Base-by-base conservation (phyloP, 1,140 invertebrate genomes). In the Campoletis sonorensis region DNA sequence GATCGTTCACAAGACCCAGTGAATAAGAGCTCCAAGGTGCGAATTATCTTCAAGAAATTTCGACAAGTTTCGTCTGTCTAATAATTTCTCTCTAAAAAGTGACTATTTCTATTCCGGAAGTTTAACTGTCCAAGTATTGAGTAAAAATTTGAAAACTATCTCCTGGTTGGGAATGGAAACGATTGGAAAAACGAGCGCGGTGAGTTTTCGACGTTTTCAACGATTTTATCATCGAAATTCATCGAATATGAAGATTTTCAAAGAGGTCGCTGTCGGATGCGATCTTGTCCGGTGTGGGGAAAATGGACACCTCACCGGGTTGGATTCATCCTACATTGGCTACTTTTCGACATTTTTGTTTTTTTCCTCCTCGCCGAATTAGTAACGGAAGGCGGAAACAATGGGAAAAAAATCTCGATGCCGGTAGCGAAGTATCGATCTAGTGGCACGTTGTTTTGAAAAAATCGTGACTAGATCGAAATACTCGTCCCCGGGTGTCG, bases 401-500 rank as follows among this genome's bases (percentile, higher is more conserved):
- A 73, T 11, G 45, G 30, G 64, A 0, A 49, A 77, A 30, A 64
- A 61, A 26, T 85, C 85, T 88, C 83, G 80, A 40, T 79, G 81
- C 82, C 84, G 78, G 68, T 16, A 86, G 76, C 88, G 88, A 80
- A 87, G 87, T 90, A 91, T 90, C 83, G 87, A 37, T 90, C 87
- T 87, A 88, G 90, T 91, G 76, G 18, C 86, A 89, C 88, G 89
- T 84, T 49, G 68, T 8, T 82, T 83, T 71, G 8, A 51, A 11
- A 83, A 83, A 67, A 71, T 87, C 89, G 91, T 93, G 92, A 93
- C 92, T 93, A 93, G 92, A 93, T 93, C 89, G 88, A 91, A 91
- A 92, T 91, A 91, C 89, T 91, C 89, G 88, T 90, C 84, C 76
- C 85, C 82, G 84, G 80, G 79, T 68, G 8, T 54, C 51, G 51